Evolutionary conservation across 1,140 invertebrate genomes (phyloP), one percentile per base, ranked within the genome.

Genomic region (Drosophila bocki): DNA sequence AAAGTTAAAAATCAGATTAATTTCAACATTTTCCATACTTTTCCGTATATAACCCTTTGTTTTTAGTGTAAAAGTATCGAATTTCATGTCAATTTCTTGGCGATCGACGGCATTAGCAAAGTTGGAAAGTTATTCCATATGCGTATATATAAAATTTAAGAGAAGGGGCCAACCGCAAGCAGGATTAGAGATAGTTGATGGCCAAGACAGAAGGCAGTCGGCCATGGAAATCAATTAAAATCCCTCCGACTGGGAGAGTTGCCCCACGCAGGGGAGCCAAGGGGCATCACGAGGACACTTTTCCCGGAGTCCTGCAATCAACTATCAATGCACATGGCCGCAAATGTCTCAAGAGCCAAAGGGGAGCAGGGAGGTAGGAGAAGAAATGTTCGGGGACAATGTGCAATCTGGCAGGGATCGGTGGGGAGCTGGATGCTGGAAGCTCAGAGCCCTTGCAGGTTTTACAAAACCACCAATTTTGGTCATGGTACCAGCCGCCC

Each of bases 171-270:
- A 22, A 72, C 67, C 69, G 48, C 67, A 71, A 37, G 69, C 65
- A 44, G 67, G 37, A 35, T 51, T 53, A 29, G 68, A 59, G 70
- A 60, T 72, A 32, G 51, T 51, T 88, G 80, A 80, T 86, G 78
- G 72, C 80, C 75, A 72, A 81, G 80, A 91, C 72, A 91, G 68
- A 84, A 76, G 75, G 82, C 90, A 92, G 75, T 91, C 78, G 78
- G 60, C 85, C 91, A 91, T 83, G 82, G 75, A 92, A 92, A 92
- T 92, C 91, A 92, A 92, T 92, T 92, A 92, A 92, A 92, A 92
- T 92, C 75, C 75, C 64, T 74, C 44, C 53, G 79, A 72, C 85
- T 78, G 70, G 82, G 78, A 69, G 72, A 75, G 75, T 85, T 64
- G 54, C 51, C 51, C 17, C 58, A 68, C 7, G 22, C 37, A 68